Evolutionary conservation across 2,888 invertebrate genomes (phyloP), one percentile per base, ranked within the genome.

Genomic region (Drosophila nigritarsus): DNA sequence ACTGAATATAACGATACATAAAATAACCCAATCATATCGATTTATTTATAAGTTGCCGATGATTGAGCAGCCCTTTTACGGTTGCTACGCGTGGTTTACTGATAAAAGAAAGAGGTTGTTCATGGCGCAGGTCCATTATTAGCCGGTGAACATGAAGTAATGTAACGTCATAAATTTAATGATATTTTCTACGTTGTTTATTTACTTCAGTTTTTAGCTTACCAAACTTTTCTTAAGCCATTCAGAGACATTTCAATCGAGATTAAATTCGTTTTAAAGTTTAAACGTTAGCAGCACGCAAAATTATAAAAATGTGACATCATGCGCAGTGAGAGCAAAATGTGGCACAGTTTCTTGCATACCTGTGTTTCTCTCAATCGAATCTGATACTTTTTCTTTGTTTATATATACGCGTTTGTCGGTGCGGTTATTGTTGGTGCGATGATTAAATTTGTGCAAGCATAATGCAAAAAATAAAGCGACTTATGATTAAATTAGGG

Each of bases 361-460:
- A 78, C 77, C 77, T 70, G 48, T 73, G 7, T 34, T 59, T 40
- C 64, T 51, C 50, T 64, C 40, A 53, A 63, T 40, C 58, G 36
- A 55, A 51, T 58, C 78, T 74, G 73, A 72, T 71, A 83, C 74
- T 83, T 86, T 82, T 86, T 83, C 83, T 83, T 85, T 83, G 83
- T 83, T 83, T 83, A 86, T 79, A 79, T 78, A 79, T 80, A 76
- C 76, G 73, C 70, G 72, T 54, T 73, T 65, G 79, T 79, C 67
- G 80, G 73, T 79, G 70, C 75, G 75, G 75, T 66, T 79, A 61
- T 69, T 69, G 75, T 72, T 78, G 75, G 69, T 65, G 54, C 49
- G 78, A 51, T 71, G 76, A 66, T 71, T 72, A 67, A 80, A 78
- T 76, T 82, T 67, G 59, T 66, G 58, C 67, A 64, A 76, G 67